Conservation (phyloP, 2,113 vertebrate genomes). For the Xyrauchen texanus region DNA sequence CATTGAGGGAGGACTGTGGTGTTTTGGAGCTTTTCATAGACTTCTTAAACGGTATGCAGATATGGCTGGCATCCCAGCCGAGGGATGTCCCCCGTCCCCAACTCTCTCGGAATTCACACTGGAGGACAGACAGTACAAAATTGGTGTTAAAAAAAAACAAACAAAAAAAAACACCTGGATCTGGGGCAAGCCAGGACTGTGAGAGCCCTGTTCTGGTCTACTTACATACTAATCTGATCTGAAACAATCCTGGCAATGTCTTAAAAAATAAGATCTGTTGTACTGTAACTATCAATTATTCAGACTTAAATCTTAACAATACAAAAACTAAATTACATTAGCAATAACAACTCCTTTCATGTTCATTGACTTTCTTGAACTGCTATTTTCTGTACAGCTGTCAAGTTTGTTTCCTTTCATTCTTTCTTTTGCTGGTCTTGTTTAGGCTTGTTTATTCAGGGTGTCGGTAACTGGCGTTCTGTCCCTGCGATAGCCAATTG, state of each 20-base stretch:
- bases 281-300: not conserved
- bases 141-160: slow-evolving; percentile 13
- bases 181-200: not conserved
- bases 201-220: slow-evolving; percentile 17
- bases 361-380: not conserved
- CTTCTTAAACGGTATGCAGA: not conserved
- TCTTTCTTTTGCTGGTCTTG: not conserved
- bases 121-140: slow-evolving; percentile 16
- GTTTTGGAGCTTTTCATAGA: not conserved
- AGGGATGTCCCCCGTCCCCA: not conserved
- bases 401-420: slow-evolving; percentile 39
- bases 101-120: not conserved
- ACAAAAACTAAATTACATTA: slow-evolving; percentile 17
- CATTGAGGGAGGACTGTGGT: not conserved
- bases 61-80: slow-evolving; percentile 12
- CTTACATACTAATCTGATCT: slow-evolving; percentile 19
- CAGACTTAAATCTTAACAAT: not conserved
- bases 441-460: slow-evolving; percentile 20
- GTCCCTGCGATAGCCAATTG: slow-evolving; percentile 17
- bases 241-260: not conserved
- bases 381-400: slow-evolving; percentile 24
- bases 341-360: not conserved
- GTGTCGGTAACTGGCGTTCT: slow-evolving; percentile 24
- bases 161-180: slow-evolving; percentile 10
- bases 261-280: slow-evolving; percentile 18